These are phyloP conservation scores for Adrianichthys oophorus DNA, from an alignment of 2,797 vertebrate species.

Conservation along the genomic window DNA sequence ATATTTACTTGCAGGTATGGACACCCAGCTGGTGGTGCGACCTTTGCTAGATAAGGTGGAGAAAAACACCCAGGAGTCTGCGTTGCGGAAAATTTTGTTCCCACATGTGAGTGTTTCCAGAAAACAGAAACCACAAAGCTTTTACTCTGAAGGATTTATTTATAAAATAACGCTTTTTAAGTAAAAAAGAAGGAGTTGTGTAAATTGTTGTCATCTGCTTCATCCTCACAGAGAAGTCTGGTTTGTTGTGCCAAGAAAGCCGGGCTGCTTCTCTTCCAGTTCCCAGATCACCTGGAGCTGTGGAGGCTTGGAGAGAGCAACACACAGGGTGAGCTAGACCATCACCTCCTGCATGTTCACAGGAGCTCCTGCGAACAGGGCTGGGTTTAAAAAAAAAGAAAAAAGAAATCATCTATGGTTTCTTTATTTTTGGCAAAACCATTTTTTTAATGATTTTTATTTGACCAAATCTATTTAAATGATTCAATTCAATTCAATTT, in stretches of 20 bases:
- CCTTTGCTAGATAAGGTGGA: slow-evolving; percentile 90
- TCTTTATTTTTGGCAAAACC: too few relatives aligned
- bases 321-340: slow-evolving; percentile 74
- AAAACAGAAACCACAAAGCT: not conserved
- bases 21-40: slow-evolving; percentile 88
- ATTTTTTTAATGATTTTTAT: too few relatives aligned
- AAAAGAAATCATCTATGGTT: too few relatives aligned
- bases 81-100: slow-evolving; percentile 83
- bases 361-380: too few relatives aligned
- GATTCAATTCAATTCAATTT: too few relatives aligned
- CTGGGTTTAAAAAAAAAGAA: too few relatives aligned
- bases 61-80: slow-evolving; percentile 79
- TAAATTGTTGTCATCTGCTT: not conserved
- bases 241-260: slow-evolving; percentile 86
- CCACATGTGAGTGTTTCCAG: slow-evolving; percentile 85
- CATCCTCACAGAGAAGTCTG: slow-evolving; percentile 74
- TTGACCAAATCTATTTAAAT: too few relatives aligned
- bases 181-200: not conserved
- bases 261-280: slow-evolving; percentile 92
- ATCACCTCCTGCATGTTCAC: not conserved
- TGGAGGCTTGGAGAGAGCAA: slow-evolving; percentile 90
- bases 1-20: slow-evolving; percentile 79
- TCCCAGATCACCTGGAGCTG: slow-evolving; percentile 87
- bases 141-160: not conserved
- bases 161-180: not conserved